Evolutionary conservation across 1,140 invertebrate genomes (phyloP).

Genomic region (Sipha flava): DNA sequence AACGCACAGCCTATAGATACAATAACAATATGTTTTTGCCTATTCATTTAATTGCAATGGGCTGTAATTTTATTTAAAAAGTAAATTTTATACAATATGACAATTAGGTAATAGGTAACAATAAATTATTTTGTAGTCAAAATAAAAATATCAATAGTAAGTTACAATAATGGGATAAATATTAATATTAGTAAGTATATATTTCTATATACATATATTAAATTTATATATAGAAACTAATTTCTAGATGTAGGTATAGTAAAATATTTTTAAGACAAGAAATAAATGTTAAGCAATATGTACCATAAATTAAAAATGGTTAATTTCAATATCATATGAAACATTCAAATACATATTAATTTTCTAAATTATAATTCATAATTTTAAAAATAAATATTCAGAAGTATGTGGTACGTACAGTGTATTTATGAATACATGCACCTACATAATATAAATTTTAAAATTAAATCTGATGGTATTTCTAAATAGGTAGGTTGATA

Average conservation of each 20-base stretch:
- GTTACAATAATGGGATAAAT: slow-evolving; percentile 16
- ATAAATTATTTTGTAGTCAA: neutral
- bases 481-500: neutral
- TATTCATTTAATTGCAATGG: slow-evolving; percentile 6
- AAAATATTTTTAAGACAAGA: slow-evolving; percentile 12
- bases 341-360: neutral
- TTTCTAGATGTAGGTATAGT: neutral
- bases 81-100: slow-evolving; percentile 19
- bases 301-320: slow-evolving; percentile 5
- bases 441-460: neutral
- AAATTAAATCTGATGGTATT: neutral
- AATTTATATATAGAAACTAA: neutral
- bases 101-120: slow-evolving; percentile 16
- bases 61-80: slow-evolving; percentile 17
- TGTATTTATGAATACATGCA: neutral
- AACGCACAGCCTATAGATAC: slow-evolving; percentile 19
- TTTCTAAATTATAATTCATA: neutral
- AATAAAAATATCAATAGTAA: slow-evolving; percentile 18
- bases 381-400: slow-evolving; percentile 3
- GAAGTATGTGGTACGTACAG: neutral
- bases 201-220: neutral
- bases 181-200: neutral
- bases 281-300: slow-evolving; percentile 1
- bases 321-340: slow-evolving; percentile 28
- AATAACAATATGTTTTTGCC: slow-evolving; percentile 22